These are phyloP conservation scores for Neuroscelio doddi DNA, from an alignment of 2,888 invertebrate genomes.

Conservation along the genomic window DNA sequence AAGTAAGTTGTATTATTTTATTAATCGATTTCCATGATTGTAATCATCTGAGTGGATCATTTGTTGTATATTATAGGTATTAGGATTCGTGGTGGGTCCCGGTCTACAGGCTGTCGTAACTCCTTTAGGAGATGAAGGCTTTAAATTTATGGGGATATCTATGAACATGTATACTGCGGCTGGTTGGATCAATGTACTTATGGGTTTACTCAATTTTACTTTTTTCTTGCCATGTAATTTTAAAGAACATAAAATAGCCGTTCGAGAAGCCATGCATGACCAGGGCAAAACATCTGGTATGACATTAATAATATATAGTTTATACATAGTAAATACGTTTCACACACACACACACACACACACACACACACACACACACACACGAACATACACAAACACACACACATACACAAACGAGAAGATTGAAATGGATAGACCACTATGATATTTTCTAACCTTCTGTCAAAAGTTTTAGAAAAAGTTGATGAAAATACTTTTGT, in stretches of 20 bases:
- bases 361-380: too few relatives aligned
- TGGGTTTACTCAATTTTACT: slow-evolving; percentile 81
- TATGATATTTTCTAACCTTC: too few relatives aligned
- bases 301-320: slow-evolving; percentile 16
- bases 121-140: slow-evolving; percentile 81
- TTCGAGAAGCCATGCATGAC: slow-evolving; percentile 83
- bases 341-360: too few relatives aligned
- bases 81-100: slow-evolving; percentile 91
- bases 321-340: slow-evolving; percentile 12
- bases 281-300: slow-evolving; percentile 80
- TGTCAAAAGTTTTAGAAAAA: too few relatives aligned
- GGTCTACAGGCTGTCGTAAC: slow-evolving; percentile 87
- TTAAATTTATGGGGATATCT: slow-evolving; percentile 74
- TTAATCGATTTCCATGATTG: background rate
- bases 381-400: too few relatives aligned
- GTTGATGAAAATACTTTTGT: too few relatives aligned
- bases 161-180: slow-evolving; percentile 91
- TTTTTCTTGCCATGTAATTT: slow-evolving; percentile 85
- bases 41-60: background rate
- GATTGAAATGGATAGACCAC: too few relatives aligned
- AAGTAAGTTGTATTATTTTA: slow-evolving; percentile 67
- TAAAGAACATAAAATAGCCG: slow-evolving; percentile 84
- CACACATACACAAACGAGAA: too few relatives aligned
- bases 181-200: slow-evolving; percentile 87
- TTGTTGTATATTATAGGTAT: slow-evolving; percentile 72